phyloP scores from a whole-genome alignment of 2,797 vertebrate species.

The Gallirallus australis region DNA sequence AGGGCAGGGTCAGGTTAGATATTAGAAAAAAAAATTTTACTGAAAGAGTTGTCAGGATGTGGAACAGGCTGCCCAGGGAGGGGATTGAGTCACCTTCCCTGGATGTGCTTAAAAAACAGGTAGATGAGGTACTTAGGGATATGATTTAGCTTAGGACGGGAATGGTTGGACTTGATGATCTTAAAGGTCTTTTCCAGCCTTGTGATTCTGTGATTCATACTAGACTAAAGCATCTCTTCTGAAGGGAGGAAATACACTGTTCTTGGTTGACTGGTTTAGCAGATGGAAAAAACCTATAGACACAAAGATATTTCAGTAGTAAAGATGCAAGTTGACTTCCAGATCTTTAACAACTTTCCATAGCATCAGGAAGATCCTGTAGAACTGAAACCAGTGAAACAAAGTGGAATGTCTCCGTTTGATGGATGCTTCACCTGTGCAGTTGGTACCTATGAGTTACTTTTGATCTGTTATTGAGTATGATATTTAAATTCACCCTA shows the following conservation, averaged over 20 bases:
- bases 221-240: background rate
- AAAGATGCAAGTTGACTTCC: background rate
- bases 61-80: too few species aligned
- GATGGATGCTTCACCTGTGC: background rate
- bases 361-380: background rate
- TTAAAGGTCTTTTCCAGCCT: too few species aligned
- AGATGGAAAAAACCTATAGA: background rate
- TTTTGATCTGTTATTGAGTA: background rate
- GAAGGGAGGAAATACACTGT: rapidly evolving
- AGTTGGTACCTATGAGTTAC: background rate
- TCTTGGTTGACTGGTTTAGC: background rate
- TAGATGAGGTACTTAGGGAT: too few species aligned
- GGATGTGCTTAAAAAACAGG: too few species aligned
- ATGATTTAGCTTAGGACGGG: too few species aligned
- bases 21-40: too few species aligned
- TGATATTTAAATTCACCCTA: background rate
- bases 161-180: too few species aligned
- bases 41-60: too few species aligned
- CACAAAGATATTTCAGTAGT: background rate
- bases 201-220: background rate
- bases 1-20: too few species aligned
- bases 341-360: background rate
- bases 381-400: background rate
- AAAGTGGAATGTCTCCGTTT: background rate
- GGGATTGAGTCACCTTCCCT: too few species aligned